phyloP scores from a whole-genome alignment of 2,113 vertebrate species.

The Orcinus orca region DNA sequence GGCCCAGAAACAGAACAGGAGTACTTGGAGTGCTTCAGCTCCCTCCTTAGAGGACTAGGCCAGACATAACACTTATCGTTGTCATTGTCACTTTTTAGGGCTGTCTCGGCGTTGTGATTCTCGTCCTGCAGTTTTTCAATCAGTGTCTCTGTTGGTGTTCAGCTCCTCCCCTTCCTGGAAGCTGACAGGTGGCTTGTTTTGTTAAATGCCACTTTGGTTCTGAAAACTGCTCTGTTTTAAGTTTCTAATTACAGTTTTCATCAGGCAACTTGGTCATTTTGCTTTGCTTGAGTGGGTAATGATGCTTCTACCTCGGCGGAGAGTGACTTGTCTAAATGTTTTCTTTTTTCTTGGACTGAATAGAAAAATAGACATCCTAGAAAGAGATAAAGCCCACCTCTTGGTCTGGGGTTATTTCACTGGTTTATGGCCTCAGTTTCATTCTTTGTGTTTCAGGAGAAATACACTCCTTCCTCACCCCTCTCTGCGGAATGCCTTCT shows the following conservation, averaged over 20 bases:
- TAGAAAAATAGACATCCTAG: not conserved
- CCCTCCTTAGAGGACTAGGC: not conserved
- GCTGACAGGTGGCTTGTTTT: conserved; percentile 55
- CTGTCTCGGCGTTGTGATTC: not conserved
- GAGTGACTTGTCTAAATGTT: conserved; percentile 13
- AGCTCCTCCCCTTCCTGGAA: not conserved
- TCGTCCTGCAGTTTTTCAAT: not conserved
- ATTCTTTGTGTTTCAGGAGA: not conserved
- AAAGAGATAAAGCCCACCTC: not conserved
- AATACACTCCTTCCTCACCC: not conserved
- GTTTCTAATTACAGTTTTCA: conserved; percentile 65
- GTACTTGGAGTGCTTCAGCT: not conserved
- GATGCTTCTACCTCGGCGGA: not conserved
- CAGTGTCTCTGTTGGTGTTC: not conserved
- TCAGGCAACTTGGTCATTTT: conserved; percentile 49
- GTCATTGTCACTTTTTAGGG: not conserved
- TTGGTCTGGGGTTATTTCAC: not conserved
- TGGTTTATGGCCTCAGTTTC: not conserved
- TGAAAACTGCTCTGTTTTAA: conserved; percentile 46
- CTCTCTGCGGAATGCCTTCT: not conserved
- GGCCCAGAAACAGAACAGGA: not conserved
- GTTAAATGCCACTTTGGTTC: conserved; percentile 56
- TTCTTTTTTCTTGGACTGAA: not conserved
- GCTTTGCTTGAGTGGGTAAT: conserved; percentile 31
- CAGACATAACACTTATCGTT: not conserved